Evolutionary conservation across 2,797 vertebrate species (phyloP), one percentile per base, ranked within the genome.

Genomic region (Muraenolepis orangiensis): DNA sequence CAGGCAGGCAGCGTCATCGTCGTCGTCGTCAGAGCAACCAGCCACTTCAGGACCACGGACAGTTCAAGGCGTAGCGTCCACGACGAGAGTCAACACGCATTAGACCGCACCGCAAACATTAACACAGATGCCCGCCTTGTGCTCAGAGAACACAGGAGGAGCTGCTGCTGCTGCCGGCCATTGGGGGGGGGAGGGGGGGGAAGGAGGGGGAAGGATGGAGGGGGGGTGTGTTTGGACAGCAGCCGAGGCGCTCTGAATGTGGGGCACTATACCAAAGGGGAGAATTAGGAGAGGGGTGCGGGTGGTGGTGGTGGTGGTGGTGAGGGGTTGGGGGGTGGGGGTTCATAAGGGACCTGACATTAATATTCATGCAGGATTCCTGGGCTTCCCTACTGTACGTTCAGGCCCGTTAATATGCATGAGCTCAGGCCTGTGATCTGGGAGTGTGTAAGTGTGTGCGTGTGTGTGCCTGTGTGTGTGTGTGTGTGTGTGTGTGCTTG

Each of bases 321-420:
- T 20, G 5, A 20, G 51, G 51, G n/a, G 57, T n/a, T n/a, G n/a
- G n/a, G 57, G 57, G 57, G n/a, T 2, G 8, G 57, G 57, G 77
- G 75, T 79, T 86, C 84, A 82, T 73, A 61, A 64, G 84, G 73
- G 74, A 86, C 76, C 20, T 18, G 66, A 78, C 80, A 87, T 91
- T 75, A 85, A 87, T 89, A 90, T 91, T 89, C 82, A 91, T 84
- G 81, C 81, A 78, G 79, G 81, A 84, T 81, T 86, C 79, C 83
- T 20, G 84, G 91, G 87, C 76, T 88, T 88, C 81, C 86, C 88
- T 78, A 78, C 82, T 86, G 80, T 87, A 89, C 73, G 67, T 71
- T 40, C 81, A 85, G 80, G 78, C 76, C 74, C 68, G 73, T 87
- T 88, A 88, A 88, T 89, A 91, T 88, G 90, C 77, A 90, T 88